Evolutionary conservation across 2,888 invertebrate species (phyloP).

Genomic region (Apamea crenata): DNA sequence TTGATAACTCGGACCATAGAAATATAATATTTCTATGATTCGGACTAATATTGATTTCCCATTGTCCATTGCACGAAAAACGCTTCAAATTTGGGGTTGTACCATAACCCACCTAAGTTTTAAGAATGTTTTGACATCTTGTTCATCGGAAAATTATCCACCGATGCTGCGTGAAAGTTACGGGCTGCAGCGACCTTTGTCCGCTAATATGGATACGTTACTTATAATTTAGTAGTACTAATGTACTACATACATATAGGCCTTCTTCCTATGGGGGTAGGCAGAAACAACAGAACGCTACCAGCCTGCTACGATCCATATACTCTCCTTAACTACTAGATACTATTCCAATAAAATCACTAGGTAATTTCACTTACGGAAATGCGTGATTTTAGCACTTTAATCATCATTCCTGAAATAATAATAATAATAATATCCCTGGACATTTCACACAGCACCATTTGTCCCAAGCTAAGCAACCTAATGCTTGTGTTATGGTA

Average conservation of each 20-base stretch:
- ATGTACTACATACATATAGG: background rate
- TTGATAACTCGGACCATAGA: slow-evolving; percentile 1
- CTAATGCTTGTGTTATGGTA: too few species aligned
- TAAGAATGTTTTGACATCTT: background rate
- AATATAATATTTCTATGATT: too few species aligned
- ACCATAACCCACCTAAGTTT: background rate
- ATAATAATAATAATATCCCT: too few species aligned
- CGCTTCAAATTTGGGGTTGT: background rate
- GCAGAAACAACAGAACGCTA: background rate
- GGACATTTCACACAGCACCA: too few species aligned
- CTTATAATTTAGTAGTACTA: background rate
- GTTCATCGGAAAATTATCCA: background rate
- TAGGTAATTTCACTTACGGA: background rate
- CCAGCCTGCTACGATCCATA: background rate
- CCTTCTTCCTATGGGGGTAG: background rate
- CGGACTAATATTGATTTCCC: background rate
- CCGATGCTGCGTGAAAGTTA: background rate
- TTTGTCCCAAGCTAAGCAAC: too few species aligned
- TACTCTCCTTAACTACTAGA: too few species aligned
- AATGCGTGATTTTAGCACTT: background rate
- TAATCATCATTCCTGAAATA: background rate
- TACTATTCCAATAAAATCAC: background rate
- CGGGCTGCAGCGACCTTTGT: background rate
- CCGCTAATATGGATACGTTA: background rate
- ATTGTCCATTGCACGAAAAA: background rate